Base-by-base conservation (phyloP, 2,797 vertebrate genomes). In the Tenualosa ilisha region DNA sequence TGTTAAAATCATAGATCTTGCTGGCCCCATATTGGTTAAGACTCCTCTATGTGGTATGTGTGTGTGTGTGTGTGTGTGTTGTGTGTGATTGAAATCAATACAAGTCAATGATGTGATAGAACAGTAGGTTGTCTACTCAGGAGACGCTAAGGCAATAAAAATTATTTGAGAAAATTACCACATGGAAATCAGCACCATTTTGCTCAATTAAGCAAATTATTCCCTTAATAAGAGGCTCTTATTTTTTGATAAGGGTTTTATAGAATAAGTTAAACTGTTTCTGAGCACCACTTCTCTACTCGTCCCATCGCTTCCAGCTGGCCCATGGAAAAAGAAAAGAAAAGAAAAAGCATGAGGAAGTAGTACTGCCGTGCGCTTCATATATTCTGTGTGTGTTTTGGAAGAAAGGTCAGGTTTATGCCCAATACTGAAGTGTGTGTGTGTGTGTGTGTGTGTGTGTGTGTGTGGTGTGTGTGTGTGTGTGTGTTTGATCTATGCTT, bases 361-460 rank as follows among this genome's bases (percentile, higher is more conserved):
- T 63, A 22, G 15, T 20, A 59, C 20, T 59, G 54, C 20, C 54
- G 6, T 59, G 46, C 37, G 0, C 87, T 87, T 86, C 86, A 88
- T 49, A 43, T n/a, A 53, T 84, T 86, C 84, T 91, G 86, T 90
- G 90, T 91, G 90, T 90, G 90, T 92, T 90, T 86, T 31, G 89
- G 89, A 89, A 81, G 15, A 40, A 43, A 59, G 53, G 63, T 56
- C n/a, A 79, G 22, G 37, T 51, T 31, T 54, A 84, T 31, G 3
- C 68, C 65, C 53, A 81, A n/a, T 84, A 79, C 68, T 59, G 26
- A 56, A 46, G 81, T 53, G 51, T 59, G 49, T 37, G 50, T 85
- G 37, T 82, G 46, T 84, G 15, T 85, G 46, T 85, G 54, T 82
- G 26, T 84, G 63, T 43, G 65, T 43, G 59, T 82, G 79, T 72